These are phyloP conservation scores for Anhinga rufa DNA, from an alignment of 2,113 vertebrate genomes.

Conservation along the genomic window DNA sequence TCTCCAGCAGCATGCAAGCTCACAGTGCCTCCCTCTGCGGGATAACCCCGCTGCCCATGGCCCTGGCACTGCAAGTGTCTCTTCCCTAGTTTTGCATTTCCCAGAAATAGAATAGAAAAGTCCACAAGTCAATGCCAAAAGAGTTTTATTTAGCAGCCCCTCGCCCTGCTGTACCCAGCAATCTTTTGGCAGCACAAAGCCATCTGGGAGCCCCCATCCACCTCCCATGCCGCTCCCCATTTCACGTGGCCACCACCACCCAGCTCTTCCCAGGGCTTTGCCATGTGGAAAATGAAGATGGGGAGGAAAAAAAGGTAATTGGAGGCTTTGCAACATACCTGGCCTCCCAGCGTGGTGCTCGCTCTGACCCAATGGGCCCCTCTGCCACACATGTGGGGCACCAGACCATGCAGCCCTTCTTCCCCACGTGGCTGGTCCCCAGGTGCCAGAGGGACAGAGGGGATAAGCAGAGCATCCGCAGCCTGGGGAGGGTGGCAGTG, in stretches of 20 bases:
- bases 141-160: constrained; percentile 30
- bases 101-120: neutral
- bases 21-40: fast-evolving
- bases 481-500: neutral
- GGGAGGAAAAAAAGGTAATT: fast-evolving
- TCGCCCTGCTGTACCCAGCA: fast-evolving
- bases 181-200: neutral
- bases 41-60: fast-evolving
- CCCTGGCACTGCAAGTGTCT: neutral
- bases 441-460: neutral
- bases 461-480: neutral
- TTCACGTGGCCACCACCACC: fast-evolving
- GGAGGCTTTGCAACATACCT: neutral
- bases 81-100: neutral
- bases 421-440: neutral
- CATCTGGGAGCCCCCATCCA: fast-evolving
- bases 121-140: neutral
- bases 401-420: fast-evolving
- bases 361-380: fast-evolving
- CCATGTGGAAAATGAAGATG: fast-evolving
- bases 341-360: neutral
- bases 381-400: fast-evolving
- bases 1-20: neutral
- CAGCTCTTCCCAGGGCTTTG: neutral
- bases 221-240: neutral